These are phyloP conservation scores for Anthopleura sola DNA, from an alignment of 64 coral and sea anemone species.

Conservation along the genomic window DNA sequence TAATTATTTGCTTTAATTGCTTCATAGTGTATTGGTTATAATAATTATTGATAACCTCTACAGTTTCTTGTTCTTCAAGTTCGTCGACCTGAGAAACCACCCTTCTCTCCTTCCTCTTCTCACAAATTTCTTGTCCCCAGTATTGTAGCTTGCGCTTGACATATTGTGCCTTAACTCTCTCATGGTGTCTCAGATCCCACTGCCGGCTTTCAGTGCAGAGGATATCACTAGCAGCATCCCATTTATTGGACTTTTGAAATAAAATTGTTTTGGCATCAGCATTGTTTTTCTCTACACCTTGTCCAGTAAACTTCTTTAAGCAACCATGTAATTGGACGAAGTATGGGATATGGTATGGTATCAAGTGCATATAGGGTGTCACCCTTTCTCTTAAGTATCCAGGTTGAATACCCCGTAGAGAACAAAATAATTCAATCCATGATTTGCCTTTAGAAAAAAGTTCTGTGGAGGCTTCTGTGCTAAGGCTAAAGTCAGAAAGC, in stretches of 20 bases:
- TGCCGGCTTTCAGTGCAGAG: slow-evolving; percentile 9
- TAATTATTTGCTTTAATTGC: neutral
- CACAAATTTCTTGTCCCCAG: slow-evolving; percentile 19
- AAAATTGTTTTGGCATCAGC: slow-evolving; percentile 30
- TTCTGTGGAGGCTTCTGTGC: neutral
- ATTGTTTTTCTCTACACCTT: slow-evolving; percentile 45
- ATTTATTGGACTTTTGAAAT: slow-evolving; percentile 39
- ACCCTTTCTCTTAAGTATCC: slow-evolving; percentile 16
- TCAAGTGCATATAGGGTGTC: slow-evolving; percentile 26
- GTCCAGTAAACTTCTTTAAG: slow-evolving; percentile 35
- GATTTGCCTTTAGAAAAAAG: neutral
- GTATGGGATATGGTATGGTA: slow-evolving; percentile 16
- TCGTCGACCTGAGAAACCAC: neutral
- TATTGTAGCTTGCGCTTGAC: slow-evolving; percentile 45
- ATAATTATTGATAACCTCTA: neutral
- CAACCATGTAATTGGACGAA: slow-evolving; percentile 16
- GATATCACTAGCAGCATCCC: slow-evolving; percentile 24
- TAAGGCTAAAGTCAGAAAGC: neutral
- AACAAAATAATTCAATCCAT: slow-evolving; percentile 33
- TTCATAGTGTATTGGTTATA: neutral
- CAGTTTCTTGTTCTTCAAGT: neutral
- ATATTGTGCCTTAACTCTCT: neutral
- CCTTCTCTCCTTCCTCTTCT: slow-evolving; percentile 20
- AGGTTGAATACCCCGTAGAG: neutral
- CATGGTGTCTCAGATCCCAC: slow-evolving; percentile 8